A percentile compares a stretch with the other conserved stretches of the same genome.
These are phyloP conservation scores for Petrophora chlorosata DNA, from an alignment of 2,888 invertebrate genomes.

Conservation along the genomic window DNA sequence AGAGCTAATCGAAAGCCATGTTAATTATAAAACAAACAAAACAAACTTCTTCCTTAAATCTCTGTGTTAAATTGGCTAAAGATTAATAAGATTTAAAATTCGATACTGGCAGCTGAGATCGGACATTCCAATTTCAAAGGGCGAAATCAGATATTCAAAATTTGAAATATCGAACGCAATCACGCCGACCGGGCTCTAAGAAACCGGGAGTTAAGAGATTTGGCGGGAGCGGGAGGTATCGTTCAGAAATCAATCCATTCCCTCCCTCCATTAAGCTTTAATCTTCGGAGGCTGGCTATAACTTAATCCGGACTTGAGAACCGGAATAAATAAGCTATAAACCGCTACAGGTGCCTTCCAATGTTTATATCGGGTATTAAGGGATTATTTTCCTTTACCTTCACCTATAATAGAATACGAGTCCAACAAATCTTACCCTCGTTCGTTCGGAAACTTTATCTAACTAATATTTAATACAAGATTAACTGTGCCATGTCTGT, in stretches of 20 bases:
- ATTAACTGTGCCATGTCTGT: too few species aligned
- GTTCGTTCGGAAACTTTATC: too few species aligned
- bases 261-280: slow-evolving; percentile 78
- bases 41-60: neutral
- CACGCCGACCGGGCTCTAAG: slow-evolving; percentile 18
- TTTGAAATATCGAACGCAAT: slow-evolving; percentile 35
- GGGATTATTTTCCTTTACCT: slow-evolving; percentile 41
- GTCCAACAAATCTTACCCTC: too few species aligned
- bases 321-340: slow-evolving; percentile 81
- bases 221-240: slow-evolving; percentile 58
- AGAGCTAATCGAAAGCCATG: too few species aligned
- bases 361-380: slow-evolving; percentile 63
- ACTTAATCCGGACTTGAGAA: slow-evolving; percentile 80
- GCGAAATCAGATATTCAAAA: slow-evolving; percentile 45
- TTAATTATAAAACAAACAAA: slow-evolving; percentile 1
- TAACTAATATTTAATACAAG: too few species aligned
- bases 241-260: slow-evolving; percentile 80
- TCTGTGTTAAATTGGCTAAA: slow-evolving; percentile 6
- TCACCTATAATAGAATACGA: slow-evolving; percentile 24
- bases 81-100: slow-evolving; percentile 17
- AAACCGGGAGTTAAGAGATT: slow-evolving; percentile 57
- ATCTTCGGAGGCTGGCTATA: slow-evolving; percentile 80
- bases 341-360: slow-evolving; percentile 75
- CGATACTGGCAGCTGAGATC: slow-evolving; percentile 30
- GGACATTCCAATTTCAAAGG: slow-evolving; percentile 42